Conservation (phyloP, 2,888 invertebrate genomes). For the Fissipunctia ypsillon region DNA sequence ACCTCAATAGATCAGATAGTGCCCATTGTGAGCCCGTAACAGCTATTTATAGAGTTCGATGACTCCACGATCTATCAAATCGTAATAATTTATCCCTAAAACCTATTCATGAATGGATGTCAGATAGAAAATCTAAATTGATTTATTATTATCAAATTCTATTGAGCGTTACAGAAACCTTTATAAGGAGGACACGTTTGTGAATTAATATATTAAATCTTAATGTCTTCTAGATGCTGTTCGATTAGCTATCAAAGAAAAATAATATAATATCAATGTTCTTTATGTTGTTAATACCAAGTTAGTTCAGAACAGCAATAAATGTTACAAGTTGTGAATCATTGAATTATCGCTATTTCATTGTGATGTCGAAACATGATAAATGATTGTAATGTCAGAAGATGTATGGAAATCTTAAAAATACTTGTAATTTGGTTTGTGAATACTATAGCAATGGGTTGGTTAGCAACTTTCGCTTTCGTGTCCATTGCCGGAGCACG, state of each 20-base stretch:
- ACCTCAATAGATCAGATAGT: slow-evolving; percentile 80
- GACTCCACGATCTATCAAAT: slow-evolving; percentile 76
- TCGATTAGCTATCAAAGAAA: slow-evolving; percentile 9
- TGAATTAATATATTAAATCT: slow-evolving; percentile 46
- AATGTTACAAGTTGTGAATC: slow-evolving; percentile 36
- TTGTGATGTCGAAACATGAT: slow-evolving; percentile 44
- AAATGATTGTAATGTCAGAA: slow-evolving; percentile 39
- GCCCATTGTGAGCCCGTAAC: slow-evolving; percentile 77
- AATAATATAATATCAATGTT: slow-evolving; percentile 18
- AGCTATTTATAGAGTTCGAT: slow-evolving; percentile 82
- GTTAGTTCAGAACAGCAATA: slow-evolving; percentile 11
- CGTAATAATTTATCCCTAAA: slow-evolving; percentile 67
- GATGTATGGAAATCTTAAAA: slow-evolving; percentile 40
- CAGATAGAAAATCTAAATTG: slow-evolving; percentile 63
- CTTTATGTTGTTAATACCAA: slow-evolving; percentile 23
- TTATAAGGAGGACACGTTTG: slow-evolving; percentile 30
- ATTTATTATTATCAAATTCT: slow-evolving; percentile 57
- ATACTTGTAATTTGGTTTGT: slow-evolving; percentile 39
- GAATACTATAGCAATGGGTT: slow-evolving; percentile 61
- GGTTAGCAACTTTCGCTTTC: slow-evolving; percentile 71
- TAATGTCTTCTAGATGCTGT: slow-evolving; percentile 17
- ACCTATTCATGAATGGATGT: slow-evolving; percentile 60
- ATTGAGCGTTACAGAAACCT: slow-evolving; percentile 48
- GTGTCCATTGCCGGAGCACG: slow-evolving; percentile 55
- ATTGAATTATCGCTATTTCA: slow-evolving; percentile 44